Percentiles rank a stretch among this genome's conserved stretches.
Evolutionary conservation across 2,113 vertebrate species (phyloP).

Genomic region (Oncorhynchus gorbuscha): DNA sequence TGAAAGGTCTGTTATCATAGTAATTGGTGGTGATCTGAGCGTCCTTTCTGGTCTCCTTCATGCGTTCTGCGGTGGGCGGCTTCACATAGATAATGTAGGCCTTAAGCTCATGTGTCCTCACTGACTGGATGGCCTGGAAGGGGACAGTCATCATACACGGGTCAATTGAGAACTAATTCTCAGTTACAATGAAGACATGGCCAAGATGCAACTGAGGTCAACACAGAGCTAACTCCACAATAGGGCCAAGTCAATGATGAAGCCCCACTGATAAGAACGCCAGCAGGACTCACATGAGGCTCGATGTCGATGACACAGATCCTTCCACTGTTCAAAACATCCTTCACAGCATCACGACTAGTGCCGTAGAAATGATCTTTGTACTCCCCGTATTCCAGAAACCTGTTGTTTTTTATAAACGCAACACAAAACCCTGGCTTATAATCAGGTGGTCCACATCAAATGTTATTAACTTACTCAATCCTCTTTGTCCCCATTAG

Average conservation of each 20-base stretch:
- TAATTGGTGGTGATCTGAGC: slow-evolving; percentile 86
- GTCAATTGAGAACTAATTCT: neutral
- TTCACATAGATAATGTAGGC: slow-evolving; percentile 93
- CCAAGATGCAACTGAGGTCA: neutral
- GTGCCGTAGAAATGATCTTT: slow-evolving; percentile 92
- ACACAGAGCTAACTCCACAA: neutral
- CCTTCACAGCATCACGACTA: slow-evolving; percentile 79
- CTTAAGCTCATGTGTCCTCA: slow-evolving; percentile 85
- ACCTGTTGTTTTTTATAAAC: slow-evolving; percentile 69
- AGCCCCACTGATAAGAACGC: neutral
- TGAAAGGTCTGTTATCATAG: slow-evolving; percentile 86
- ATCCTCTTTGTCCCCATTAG: neutral
- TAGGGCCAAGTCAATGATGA: neutral
- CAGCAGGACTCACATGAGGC: slow-evolving; percentile 75
- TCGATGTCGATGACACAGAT: slow-evolving; percentile 91
- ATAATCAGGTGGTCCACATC: neutral
- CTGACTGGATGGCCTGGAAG: slow-evolving; percentile 80
- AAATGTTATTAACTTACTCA: neutral
- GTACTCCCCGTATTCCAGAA: slow-evolving; percentile 89
- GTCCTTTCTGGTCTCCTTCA: slow-evolving; percentile 83
- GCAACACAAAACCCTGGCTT: neutral
- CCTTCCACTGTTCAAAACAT: slow-evolving; percentile 81
- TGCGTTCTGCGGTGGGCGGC: slow-evolving; percentile 78
- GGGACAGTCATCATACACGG: neutral
- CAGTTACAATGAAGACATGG: too few relatives aligned